phyloP scores from a whole-genome alignment of 2,888 invertebrate species.

The Lithophane ornitopus region DNA sequence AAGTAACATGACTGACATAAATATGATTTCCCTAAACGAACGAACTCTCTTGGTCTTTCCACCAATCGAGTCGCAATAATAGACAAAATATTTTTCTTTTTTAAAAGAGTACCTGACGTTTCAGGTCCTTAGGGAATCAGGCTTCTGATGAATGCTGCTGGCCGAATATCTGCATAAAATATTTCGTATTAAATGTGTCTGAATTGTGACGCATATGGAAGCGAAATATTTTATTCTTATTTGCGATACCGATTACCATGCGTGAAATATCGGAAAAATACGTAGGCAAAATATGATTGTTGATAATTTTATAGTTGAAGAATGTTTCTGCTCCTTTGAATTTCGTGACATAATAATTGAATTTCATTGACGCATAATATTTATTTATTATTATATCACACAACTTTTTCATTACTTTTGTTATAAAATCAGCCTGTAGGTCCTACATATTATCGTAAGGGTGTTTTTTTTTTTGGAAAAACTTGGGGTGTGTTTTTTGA shows the following conservation, averaged over 20 bases:
- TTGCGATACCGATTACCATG: neutral
- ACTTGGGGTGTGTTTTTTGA: neutral
- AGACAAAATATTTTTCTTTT: conserved; percentile 12
- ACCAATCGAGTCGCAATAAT: conserved; percentile 22
- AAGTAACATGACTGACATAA: conserved; percentile 3
- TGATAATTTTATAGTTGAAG: neutral
- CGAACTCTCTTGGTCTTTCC: neutral
- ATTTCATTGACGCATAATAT: neutral
- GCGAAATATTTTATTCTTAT: neutral
- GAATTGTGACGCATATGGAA: neutral
- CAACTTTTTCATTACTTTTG: too few relatives aligned
- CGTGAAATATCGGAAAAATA: neutral
- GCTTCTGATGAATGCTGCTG: conserved; percentile 4
- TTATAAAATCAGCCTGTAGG: too few relatives aligned
- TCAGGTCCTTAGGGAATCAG: conserved; percentile 11
- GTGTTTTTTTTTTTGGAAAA: neutral
- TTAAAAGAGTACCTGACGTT: conserved; percentile 3
- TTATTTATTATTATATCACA: neutral
- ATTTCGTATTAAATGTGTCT: neutral
- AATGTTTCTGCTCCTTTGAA: neutral
- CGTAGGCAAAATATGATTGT: neutral
- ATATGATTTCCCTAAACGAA: conserved; percentile 35
- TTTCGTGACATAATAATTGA: neutral
- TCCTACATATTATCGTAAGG: neutral
- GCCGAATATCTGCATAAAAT: conserved; percentile 4